These are phyloP conservation scores for Cyclophora punctaria DNA, from an alignment of 2,888 invertebrate genomes.

Conservation along the genomic window DNA sequence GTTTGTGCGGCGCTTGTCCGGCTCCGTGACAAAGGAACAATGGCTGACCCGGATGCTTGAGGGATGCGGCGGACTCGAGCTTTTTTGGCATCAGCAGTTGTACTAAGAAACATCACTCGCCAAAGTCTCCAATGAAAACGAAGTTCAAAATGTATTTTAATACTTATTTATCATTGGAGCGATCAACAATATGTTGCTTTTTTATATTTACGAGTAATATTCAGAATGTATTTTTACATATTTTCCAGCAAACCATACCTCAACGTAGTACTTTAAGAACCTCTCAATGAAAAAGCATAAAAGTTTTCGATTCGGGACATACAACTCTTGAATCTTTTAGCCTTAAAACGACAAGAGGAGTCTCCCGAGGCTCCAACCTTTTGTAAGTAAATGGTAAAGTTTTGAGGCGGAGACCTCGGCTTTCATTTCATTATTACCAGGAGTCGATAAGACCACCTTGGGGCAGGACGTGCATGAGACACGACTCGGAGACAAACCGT, in stretches of 20 bases:
- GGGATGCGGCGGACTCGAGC: slow-evolving; percentile 47
- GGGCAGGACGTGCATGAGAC: slow-evolving; percentile 8
- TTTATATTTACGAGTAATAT: too few species aligned
- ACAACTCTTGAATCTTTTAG: slow-evolving; percentile 30
- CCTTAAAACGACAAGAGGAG: slow-evolving; percentile 21
- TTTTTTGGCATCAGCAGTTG: slow-evolving; percentile 34
- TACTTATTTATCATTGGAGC: too few species aligned
- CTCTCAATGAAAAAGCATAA: slow-evolving; percentile 10
- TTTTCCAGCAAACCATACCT: background rate
- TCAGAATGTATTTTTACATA: background rate
- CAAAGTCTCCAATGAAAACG: background rate
- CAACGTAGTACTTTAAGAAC: background rate
- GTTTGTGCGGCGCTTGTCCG: slow-evolving; percentile 46
- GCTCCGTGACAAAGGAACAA: slow-evolving; percentile 60
- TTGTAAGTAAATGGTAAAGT: slow-evolving; percentile 28
- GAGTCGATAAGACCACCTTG: slow-evolving; percentile 9
- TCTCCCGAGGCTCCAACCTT: slow-evolving; percentile 26
- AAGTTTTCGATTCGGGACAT: slow-evolving; percentile 27
- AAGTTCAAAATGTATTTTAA: too few species aligned
- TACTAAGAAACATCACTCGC: slow-evolving; percentile 8
- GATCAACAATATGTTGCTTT: too few species aligned
- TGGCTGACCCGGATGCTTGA: slow-evolving; percentile 59
- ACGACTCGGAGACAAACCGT: too few species aligned
- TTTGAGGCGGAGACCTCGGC: slow-evolving; percentile 24
- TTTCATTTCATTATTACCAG: slow-evolving; percentile 29